Percentiles rank a stretch among this genome's conserved stretches.
phyloP scores from a whole-genome alignment of 2,113 vertebrate genomes.

The Atlantisia rogersi region DNA sequence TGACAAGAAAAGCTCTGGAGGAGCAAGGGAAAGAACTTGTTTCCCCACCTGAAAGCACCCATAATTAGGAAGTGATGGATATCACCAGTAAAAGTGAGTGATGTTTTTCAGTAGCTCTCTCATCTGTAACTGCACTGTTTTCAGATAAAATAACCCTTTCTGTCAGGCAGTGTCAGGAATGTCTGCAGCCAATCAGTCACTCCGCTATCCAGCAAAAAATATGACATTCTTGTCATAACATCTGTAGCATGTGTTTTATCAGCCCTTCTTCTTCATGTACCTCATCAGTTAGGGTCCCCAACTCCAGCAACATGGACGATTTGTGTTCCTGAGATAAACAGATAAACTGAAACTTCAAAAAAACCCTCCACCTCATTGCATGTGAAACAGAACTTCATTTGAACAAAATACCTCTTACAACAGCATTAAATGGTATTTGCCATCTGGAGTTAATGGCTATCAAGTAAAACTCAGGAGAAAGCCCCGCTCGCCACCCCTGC shows the following conservation, averaged over 20 bases:
- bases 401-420: background rate
- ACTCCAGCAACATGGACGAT: background rate
- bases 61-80: constrained; percentile 71
- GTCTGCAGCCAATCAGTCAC: constrained; percentile 62
- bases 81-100: constrained; percentile 54
- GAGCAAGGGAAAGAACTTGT: constrained; percentile 3
- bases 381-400: background rate
- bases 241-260: background rate
- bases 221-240: constrained; percentile 17
- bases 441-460: background rate
- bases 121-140: constrained; percentile 69
- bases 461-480: background rate
- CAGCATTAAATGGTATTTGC: background rate
- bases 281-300: background rate
- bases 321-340: background rate
- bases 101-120: constrained; percentile 58
- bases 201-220: constrained; percentile 15
- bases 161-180: constrained; percentile 61
- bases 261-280: background rate
- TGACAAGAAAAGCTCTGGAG: constrained; percentile 9
- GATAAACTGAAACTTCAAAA: background rate
- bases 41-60: constrained; percentile 43
- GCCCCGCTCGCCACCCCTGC: background rate
- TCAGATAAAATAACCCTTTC: constrained; percentile 72
- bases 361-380: background rate